Evolutionary conservation across 2,888 invertebrate species (phyloP), one percentile per base, ranked within the genome.

Genomic region (Agrotis exclamationis): DNA sequence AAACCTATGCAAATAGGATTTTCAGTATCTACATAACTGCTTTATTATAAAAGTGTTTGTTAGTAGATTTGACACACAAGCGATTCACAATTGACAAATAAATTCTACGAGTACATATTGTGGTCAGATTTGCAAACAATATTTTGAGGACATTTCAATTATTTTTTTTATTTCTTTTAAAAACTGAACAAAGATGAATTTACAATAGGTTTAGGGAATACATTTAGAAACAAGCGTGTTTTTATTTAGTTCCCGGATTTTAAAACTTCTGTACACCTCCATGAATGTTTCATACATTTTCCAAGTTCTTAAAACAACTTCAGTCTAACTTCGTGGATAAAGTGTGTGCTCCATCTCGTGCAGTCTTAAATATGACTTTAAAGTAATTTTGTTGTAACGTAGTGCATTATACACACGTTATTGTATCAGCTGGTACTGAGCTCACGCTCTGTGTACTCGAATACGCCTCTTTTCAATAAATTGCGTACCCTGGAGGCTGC

Each of bases 381-480:
- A 76, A 80, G 80, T 80, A 71, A 80, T 76, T 71, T 60, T 76
- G 58, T 76, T 62, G 71, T 62, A 68, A 58, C 24, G 44, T 51
- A 65, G 80, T 67, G 54, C 54, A 80, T 72, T 76, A 71, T 76
- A 68, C 58, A 64, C 56, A 50, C 64, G 51, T 76, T 66, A 77
- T 74, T 73, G 50, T 77, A 72, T 76, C 65, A 83, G 69, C 63
- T 68, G 70, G 57, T 28, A 62, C 63, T 63, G 64, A 74, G 50
- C 64, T 67, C 50, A 59, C 53, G 72, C 75, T 67, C 66, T 71
- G 62, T 72, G 53, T 67, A 51, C 60, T 24, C 39, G 51, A 1
- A 11, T 70, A 65, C 67, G 72, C 68, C 70, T 70, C 59, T 80
- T 84, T 75, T 82, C 80, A 80, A 75, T 84, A 83, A 84, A 85